These are phyloP conservation scores for Dicycla oo DNA, from an alignment of 2,888 invertebrate genomes.

Conservation along the genomic window DNA sequence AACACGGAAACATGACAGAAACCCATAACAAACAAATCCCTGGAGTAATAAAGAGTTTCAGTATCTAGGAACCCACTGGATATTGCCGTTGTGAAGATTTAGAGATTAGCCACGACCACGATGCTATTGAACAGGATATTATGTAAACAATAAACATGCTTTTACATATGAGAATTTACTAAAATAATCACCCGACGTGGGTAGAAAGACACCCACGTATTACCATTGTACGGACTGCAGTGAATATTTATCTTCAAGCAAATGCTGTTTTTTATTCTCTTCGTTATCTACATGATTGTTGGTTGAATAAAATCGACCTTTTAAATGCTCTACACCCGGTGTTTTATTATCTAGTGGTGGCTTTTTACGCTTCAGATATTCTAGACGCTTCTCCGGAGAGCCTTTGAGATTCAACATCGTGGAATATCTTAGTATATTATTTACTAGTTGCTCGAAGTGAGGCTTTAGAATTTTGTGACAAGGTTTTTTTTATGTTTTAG, in stretches of 20 bases:
- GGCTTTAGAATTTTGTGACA: slow-evolving; percentile 37
- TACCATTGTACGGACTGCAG: slow-evolving; percentile 62
- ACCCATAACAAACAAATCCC: slow-evolving; percentile 64
- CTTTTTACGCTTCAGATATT: slow-evolving; percentile 77
- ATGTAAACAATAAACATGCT: slow-evolving; percentile 62
- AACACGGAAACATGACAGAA: slow-evolving; percentile 66
- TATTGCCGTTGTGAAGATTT: slow-evolving; percentile 50
- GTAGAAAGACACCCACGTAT: slow-evolving; percentile 64
- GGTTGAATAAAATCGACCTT: slow-evolving; percentile 57
- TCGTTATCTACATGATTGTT: slow-evolving; percentile 58
- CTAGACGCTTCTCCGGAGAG: slow-evolving; percentile 66
- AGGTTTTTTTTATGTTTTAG: background rate
- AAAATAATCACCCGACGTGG: slow-evolving; percentile 64
- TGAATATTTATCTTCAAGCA: slow-evolving; percentile 63
- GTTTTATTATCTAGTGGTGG: slow-evolving; percentile 69
- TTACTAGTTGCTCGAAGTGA: slow-evolving; percentile 55
- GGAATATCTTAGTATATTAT: slow-evolving; percentile 72
- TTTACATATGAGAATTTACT: slow-evolving; percentile 60
- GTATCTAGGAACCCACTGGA: slow-evolving; percentile 52
- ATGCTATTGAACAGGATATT: slow-evolving; percentile 57
- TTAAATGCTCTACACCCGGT: slow-evolving; percentile 48
- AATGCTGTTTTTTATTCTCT: slow-evolving; percentile 56
- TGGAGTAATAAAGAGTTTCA: slow-evolving; percentile 51
- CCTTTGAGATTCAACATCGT: slow-evolving; percentile 74
- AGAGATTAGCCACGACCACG: slow-evolving; percentile 47